A percentile compares a stretch with the other conserved stretches of the same genome.
phyloP scores from a whole-genome alignment of 1,140 invertebrate genomes.

The Atta texana region DNA sequence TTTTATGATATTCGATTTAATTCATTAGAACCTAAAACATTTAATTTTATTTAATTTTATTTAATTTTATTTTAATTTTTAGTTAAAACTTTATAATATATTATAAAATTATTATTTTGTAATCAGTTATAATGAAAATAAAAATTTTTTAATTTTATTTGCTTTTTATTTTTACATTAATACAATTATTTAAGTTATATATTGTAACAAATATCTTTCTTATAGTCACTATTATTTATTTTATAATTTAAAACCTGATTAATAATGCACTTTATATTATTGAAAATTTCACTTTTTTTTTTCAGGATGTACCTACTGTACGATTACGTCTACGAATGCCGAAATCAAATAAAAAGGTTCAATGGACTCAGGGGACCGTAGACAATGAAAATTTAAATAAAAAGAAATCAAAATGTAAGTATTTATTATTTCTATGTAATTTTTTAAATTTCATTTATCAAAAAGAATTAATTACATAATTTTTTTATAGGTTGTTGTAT shows the following conservation, averaged over 20 bases:
- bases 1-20: too few species aligned
- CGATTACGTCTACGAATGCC: slow-evolving; percentile 91
- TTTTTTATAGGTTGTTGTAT: slow-evolving; percentile 93
- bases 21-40: too few species aligned
- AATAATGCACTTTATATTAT: background rate
- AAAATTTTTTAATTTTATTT: slow-evolving; percentile 5
- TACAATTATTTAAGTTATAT: background rate
- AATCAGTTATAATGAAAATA: slow-evolving; percentile 15
- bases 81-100: too few species aligned
- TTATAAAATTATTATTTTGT: slow-evolving; percentile 20
- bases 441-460: background rate
- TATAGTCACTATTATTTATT: background rate
- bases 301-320: slow-evolving; percentile 89
- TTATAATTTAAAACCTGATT: slow-evolving; percentile 16
- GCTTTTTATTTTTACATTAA: background rate
- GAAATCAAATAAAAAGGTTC: slow-evolving; percentile 92
- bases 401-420: slow-evolving; percentile 97
- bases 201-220: background rate
- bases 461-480: slow-evolving; percentile 10
- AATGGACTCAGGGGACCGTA: slow-evolving; percentile 95
- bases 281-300: slow-evolving; percentile 57
- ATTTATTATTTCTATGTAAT: slow-evolving; percentile 56
- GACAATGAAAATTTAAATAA: slow-evolving; percentile 97
- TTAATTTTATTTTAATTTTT: too few species aligned
- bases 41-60: too few species aligned